A percentile compares a stretch with the other conserved stretches of the same genome.
Conservation (phyloP, 2,888 invertebrate species). For the Polydrusus tereticollis region DNA sequence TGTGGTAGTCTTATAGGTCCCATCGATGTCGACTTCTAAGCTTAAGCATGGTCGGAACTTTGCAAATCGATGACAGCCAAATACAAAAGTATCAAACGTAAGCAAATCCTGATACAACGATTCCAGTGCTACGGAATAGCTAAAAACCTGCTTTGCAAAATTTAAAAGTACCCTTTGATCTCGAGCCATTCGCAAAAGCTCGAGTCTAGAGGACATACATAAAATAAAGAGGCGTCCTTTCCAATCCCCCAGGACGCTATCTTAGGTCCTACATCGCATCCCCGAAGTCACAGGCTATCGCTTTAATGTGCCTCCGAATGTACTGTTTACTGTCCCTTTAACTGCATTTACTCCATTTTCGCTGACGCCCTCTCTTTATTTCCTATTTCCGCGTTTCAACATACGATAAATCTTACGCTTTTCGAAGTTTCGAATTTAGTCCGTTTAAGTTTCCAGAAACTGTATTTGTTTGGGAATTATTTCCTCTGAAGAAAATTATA, state of each 20-base stretch:
- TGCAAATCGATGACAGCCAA: too few relatives aligned
- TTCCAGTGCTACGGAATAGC: neutral
- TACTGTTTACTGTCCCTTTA: slow-evolving; percentile 58
- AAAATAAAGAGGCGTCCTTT: slow-evolving; percentile 49
- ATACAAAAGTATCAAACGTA: too few relatives aligned
- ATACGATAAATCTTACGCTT: slow-evolving; percentile 30
- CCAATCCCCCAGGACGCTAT: slow-evolving; percentile 50
- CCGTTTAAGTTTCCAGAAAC: neutral
- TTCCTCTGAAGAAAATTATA: neutral
- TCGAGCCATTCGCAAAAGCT: slow-evolving; percentile 27
- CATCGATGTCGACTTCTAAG: too few relatives aligned
- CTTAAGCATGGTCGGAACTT: too few relatives aligned
- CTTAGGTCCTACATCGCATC: slow-evolving; percentile 52
- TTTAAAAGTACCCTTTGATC: slow-evolving; percentile 38
- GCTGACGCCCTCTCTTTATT: slow-evolving; percentile 40
- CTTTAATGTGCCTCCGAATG: slow-evolving; percentile 54
- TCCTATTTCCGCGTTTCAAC: slow-evolving; percentile 40
- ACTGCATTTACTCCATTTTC: slow-evolving; percentile 50
- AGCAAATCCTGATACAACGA: too few relatives aligned
- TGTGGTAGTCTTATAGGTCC: too few relatives aligned
- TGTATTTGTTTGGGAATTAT: neutral
- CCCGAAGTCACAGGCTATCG: slow-evolving; percentile 58
- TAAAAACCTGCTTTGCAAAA: slow-evolving; percentile 1
- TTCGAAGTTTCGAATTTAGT: neutral
- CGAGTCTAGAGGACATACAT: slow-evolving; percentile 20